Evolutionary conservation across 2,113 vertebrate species (phyloP).

Genomic region (Lontra canadensis): DNA sequence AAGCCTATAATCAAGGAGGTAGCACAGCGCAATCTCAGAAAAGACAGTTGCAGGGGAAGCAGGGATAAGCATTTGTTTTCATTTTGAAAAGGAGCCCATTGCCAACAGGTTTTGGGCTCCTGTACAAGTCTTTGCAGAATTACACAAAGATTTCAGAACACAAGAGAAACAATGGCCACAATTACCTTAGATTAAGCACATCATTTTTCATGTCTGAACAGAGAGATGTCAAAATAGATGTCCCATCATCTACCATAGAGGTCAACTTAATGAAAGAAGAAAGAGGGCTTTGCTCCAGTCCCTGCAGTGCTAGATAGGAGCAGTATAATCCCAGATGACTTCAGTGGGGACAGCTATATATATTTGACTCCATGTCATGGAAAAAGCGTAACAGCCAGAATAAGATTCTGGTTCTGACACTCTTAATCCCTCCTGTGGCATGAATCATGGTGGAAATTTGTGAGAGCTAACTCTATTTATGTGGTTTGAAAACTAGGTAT

Average conservation of each 20-base stretch:
- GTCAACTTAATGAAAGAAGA: not conserved
- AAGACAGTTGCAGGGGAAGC: constrained; percentile 52
- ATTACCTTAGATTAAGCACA: constrained; percentile 31
- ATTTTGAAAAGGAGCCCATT: constrained; percentile 38
- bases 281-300: not conserved
- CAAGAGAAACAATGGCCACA: constrained; percentile 19
- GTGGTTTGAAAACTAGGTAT: not conserved
- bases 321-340: not conserved
- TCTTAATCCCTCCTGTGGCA: not conserved
- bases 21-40: not conserved
- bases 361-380: not conserved
- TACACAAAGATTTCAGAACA: constrained; percentile 42
- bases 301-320: not conserved
- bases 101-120: constrained; percentile 56
- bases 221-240: not conserved
- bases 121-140: constrained; percentile 51
- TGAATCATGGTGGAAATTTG: not conserved
- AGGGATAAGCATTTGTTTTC: constrained; percentile 60
- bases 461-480: not conserved
- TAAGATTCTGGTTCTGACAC: not conserved
- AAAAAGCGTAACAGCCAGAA: not conserved
- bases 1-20: constrained; percentile 53
- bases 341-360: not conserved
- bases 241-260: not conserved
- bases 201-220: constrained; percentile 5